Percentiles rank a stretch among this genome's conserved stretches.
Evolutionary conservation across 1,140 invertebrate genomes (phyloP).

Genomic region (Akabosia matsudoensis): DNA sequence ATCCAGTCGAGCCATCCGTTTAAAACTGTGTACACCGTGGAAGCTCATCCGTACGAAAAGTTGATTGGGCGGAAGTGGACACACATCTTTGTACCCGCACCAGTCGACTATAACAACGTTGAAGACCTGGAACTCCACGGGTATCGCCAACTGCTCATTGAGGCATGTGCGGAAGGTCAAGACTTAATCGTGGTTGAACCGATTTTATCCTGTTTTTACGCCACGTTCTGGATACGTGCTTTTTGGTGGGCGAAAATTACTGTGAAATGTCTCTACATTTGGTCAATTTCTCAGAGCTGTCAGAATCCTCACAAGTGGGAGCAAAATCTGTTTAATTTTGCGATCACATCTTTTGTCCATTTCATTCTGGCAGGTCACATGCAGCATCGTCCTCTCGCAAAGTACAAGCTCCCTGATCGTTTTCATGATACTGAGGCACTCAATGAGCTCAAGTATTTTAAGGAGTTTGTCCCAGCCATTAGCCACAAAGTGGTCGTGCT

Average conservation of each 20-base stretch:
- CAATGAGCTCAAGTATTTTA: constrained; percentile 2
- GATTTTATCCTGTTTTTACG: not conserved
- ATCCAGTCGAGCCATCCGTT: not conserved
- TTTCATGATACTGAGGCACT: not conserved
- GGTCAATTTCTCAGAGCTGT: not conserved
- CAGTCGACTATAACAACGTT: not conserved
- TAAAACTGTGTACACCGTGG: not conserved
- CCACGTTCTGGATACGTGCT: not conserved
- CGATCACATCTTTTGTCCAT: not conserved
- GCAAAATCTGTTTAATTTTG: not conserved
- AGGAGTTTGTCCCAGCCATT: not conserved
- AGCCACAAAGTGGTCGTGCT: not conserved
- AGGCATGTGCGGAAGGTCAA: not conserved
- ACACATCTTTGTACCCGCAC: not conserved
- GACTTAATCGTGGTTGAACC: constrained; percentile 17
- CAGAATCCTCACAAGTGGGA: not conserved
- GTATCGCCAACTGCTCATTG: not conserved
- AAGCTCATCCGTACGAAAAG: not conserved
- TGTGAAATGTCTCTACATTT: not conserved
- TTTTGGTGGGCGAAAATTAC: not conserved
- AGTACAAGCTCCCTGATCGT: constrained; percentile 4
- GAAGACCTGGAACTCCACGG: not conserved
- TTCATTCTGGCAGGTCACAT: not conserved
- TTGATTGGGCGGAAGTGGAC: not conserved
- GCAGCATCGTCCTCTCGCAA: not conserved